Percentiles rank a stretch among this genome's conserved stretches.
phyloP scores from a whole-genome alignment of 1,140 invertebrate genomes.

The Melanaphis sacchari region DNA sequence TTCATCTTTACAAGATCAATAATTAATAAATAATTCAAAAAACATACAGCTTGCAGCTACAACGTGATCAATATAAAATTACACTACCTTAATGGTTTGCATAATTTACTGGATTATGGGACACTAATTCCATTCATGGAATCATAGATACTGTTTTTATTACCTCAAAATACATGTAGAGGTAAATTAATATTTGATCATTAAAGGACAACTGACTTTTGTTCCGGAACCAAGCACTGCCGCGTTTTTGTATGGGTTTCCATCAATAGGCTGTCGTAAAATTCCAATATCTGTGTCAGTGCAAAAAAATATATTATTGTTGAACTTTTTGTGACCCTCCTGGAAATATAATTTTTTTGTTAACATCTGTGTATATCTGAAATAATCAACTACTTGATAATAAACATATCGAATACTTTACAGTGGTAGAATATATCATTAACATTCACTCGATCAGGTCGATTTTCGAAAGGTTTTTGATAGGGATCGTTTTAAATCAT shows the following conservation, averaged over 20 bases:
- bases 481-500: background rate
- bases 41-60: background rate
- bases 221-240: background rate
- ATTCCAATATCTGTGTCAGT: conserved; percentile 18
- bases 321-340: background rate
- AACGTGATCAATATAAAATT: too few species aligned
- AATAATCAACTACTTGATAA: background rate
- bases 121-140: too few species aligned
- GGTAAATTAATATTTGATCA: too few species aligned
- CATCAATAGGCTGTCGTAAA: conserved; percentile 21
- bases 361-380: background rate
- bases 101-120: too few species aligned
- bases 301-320: background rate
- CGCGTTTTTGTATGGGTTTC: background rate
- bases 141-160: too few species aligned
- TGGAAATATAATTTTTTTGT: background rate
- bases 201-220: background rate
- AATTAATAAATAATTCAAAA: background rate
- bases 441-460: background rate
- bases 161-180: too few species aligned
- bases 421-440: background rate
- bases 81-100: too few species aligned
- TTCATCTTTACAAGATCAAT: background rate
- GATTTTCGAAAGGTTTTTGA: background rate
- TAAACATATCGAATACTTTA: background rate